Conservation (phyloP, 2,888 invertebrate species). For the Petrolisthes cinctipes region DNA sequence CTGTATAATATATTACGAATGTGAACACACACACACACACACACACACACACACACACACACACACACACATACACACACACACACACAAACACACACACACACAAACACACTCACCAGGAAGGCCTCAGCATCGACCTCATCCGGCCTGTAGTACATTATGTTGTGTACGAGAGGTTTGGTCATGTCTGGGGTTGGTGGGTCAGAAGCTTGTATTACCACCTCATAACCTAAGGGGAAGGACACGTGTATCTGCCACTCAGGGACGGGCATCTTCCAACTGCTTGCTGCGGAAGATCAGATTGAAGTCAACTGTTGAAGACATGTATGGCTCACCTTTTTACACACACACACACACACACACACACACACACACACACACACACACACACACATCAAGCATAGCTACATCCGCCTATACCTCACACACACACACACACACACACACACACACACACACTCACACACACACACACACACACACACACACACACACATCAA, state of each 20-base stretch:
- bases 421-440: background rate
- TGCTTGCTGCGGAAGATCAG: slow-evolving; percentile 3
- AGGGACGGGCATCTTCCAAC: slow-evolving; percentile 26
- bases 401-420: background rate
- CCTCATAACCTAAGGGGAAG: slow-evolving; percentile 41
- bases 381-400: background rate
- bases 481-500: background rate
- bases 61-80: no score
- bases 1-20: no score
- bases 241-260: background rate
- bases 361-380: slow-evolving; percentile 1
- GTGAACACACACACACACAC: no score
- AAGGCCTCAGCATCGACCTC: slow-evolving; percentile 13
- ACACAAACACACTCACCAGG: background rate
- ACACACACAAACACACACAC: no score
- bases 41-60: no score
- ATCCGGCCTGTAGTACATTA: slow-evolving; percentile 32
- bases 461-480: slow-evolving; percentile 18
- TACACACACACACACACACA: background rate
- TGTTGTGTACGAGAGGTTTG: background rate
- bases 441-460: slow-evolving; percentile 18
- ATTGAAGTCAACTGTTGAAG: background rate
- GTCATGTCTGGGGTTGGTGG: background rate
- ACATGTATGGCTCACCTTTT: no score
- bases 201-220: background rate